Evolutionary conservation across 2,888 invertebrate species (phyloP).

Genomic region (Ecliptopera silaceata): DNA sequence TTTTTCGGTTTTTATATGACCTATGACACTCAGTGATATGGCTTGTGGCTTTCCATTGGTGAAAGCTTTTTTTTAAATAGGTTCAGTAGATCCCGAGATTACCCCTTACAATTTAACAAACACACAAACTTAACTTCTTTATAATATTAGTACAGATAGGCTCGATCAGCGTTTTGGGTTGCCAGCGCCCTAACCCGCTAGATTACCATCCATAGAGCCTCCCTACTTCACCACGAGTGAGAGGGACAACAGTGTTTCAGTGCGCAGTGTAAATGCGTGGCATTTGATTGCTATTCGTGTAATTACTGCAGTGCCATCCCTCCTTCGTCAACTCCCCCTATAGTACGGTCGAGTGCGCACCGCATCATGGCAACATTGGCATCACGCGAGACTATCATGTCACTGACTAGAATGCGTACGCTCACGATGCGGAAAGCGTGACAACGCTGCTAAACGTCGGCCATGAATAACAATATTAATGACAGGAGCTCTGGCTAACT

Average conservation of each 20-base stretch:
- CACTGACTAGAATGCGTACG: constrained; percentile 1
- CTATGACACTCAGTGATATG: too few relatives aligned
- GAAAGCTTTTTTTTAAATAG: too few relatives aligned
- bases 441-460: not conserved
- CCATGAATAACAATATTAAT: not conserved
- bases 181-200: too few relatives aligned
- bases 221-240: not conserved
- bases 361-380: constrained; percentile 12
- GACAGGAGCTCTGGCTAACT: too few relatives aligned
- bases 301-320: constrained; percentile 20
- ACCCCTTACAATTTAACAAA: too few relatives aligned
- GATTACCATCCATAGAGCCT: too few relatives aligned
- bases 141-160: too few relatives aligned
- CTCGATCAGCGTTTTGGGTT: too few relatives aligned
- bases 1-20: too few relatives aligned
- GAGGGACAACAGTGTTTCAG: constrained; percentile 6
- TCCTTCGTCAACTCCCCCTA: constrained; percentile 19
- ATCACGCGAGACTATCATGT: constrained; percentile 12
- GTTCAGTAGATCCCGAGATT: too few relatives aligned
- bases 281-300: constrained; percentile 23
- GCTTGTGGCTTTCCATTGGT: too few relatives aligned
- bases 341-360: constrained; percentile 16
- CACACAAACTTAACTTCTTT: too few relatives aligned
- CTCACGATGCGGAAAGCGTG: not conserved
- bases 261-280: constrained; percentile 8